Evolutionary conservation across 2,888 invertebrate genomes (phyloP), one percentile per base, ranked within the genome.

Genomic region (Pogonocherus hispidulus): DNA sequence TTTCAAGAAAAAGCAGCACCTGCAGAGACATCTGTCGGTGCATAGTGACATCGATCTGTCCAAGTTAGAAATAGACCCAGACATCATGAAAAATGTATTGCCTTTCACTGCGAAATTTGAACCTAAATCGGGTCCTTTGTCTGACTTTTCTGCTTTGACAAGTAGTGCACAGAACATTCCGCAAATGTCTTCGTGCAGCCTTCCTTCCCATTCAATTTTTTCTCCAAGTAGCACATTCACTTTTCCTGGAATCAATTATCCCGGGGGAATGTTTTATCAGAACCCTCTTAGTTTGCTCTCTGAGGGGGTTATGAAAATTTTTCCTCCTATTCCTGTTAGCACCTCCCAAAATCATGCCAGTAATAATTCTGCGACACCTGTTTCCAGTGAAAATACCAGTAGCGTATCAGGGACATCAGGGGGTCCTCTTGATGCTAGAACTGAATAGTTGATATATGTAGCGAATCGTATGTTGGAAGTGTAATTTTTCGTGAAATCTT

Each of bases 1-100:
- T 11, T 82, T 82, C 66, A 82, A 76, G 76, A 83, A 83, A 72
- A 83, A 83, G 60, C 83, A 83, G 46, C 82, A 83, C 44, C 70
- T 84, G 72, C 81, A 82, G 62, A 72, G 82, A 3, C 83, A 83
- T 69, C 57, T 81, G 2, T 67, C 69, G 3, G 77, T 80, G 14
- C 81, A 81, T 60, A 70, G 59, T 18, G 75, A 77, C 51, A 46
- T 64, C 2, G 67, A 72, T 35, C 19, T 66, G 3, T 35, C 65
- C 2, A 6, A 27, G 3, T 27, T 49, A 9, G 59, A 67, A 56
- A 47, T 54, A 1, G 67, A 70, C 16, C 55, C 63, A 0, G 66
- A 69, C 4, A 35, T 63, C 16, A 8, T 69, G 20, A 67, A 57
- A 16, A 67, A 64, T 16, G 46, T 70, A 1, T 32, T 60, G 41